Base-by-base conservation (phyloP, 2,113 vertebrate species). In the Corythaixoides concolor region DNA sequence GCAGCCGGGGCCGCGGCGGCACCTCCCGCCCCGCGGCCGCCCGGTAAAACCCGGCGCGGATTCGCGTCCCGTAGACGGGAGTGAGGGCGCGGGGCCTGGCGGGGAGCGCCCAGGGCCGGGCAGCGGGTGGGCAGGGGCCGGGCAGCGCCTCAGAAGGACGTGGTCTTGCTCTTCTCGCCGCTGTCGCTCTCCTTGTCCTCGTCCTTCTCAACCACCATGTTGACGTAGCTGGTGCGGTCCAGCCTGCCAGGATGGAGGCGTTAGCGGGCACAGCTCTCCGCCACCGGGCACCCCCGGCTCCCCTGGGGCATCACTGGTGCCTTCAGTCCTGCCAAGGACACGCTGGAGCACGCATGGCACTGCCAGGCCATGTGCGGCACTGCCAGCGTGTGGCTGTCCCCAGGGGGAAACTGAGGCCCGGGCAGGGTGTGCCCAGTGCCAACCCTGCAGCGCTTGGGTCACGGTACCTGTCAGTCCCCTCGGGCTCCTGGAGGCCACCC, bases 21-120 rank as follows among this genome's bases (percentile, higher is more conserved):
- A 8, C n/a, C 23, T 11, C 45, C 45, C 8, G 45, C 28, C 14
- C 17, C 12, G 28, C 20, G 19, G 39, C 58, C 8, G 28, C 39
- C 3, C 52, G 9, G 19, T 55, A 85, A 93, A 94, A 80, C 63
- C 63, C 73, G 88, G 85, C 33, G 10, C 8, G 73, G 88, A 78
- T 19, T 0, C 0, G 0, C 13, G 3, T 1, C 5, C 26, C 11
- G 19, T 50, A 69, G 83, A 81, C 26, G 45, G 85, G 91, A 33
- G 6, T 9, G 78, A 49, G 33, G 37, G 21, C 7, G 39, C 4
- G 10, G 43, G 3, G 32, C 60, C 67, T 8, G 4, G 2, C 8
- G 6, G 5, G 16, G 26, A n/a, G n/a, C n/a, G n/a, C n/a, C n/a
- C n/a, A n/a, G n/a, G n/a, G n/a, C n/a, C n/a, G n/a, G n/a, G n/a